Percentiles rank a stretch among this genome's conserved stretches.
Evolutionary conservation across 2,797 vertebrate genomes (phyloP).

Genomic region (Anguilla marmorata): DNA sequence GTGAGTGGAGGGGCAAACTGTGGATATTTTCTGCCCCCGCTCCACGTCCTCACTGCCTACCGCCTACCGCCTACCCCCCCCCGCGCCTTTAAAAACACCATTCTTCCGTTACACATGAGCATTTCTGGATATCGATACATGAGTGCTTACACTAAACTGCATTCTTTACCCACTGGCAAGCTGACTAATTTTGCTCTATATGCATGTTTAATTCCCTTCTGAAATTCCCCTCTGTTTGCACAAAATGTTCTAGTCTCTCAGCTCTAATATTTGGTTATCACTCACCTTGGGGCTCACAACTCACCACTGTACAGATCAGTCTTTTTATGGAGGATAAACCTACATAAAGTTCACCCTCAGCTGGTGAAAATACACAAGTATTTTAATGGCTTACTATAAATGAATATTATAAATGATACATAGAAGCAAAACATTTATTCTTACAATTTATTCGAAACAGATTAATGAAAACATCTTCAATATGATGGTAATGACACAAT

Average conservation of each 20-base stretch:
- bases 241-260: neutral
- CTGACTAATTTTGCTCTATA: neutral
- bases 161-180: neutral
- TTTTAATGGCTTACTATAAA: neutral
- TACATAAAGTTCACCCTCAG: neutral
- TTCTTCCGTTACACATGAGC: neutral
- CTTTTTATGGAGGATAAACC: neutral
- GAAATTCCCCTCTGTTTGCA: neutral
- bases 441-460: neutral
- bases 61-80: no score
- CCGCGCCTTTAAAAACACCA: neutral
- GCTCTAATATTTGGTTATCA: neutral
- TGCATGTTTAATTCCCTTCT: neutral
- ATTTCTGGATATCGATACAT: neutral
- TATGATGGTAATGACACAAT: neutral
- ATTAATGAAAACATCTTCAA: neutral
- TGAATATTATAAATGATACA: neutral
- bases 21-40: neutral
- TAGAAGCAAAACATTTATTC: neutral
- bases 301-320: neutral
- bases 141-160: neutral
- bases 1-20: slow-evolving; percentile 32
- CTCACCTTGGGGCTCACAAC: neutral
- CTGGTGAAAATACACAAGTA: no score
- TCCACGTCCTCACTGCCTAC: no score